Conservation (phyloP, 2,113 vertebrate genomes). For the Nothoprocta perdicaria region DNA sequence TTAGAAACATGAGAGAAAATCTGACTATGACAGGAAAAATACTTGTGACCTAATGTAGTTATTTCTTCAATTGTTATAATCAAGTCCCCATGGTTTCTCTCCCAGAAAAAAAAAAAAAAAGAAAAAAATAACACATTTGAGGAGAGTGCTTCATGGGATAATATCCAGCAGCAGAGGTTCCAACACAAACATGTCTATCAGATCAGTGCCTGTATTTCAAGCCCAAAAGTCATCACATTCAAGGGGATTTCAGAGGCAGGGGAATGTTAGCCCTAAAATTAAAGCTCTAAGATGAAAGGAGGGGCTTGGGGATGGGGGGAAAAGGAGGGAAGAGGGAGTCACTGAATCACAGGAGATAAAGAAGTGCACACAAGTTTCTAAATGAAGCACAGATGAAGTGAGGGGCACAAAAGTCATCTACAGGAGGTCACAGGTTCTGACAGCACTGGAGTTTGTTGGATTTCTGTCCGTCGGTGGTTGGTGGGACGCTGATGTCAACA, state of each 20-base stretch:
- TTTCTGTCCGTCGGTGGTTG: conserved; percentile 93
- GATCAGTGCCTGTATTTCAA: conserved; percentile 63
- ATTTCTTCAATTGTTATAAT: conserved; percentile 33
- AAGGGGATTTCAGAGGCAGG: conserved; percentile 44
- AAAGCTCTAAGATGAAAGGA: conserved; percentile 59
- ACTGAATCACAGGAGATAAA: conserved; percentile 68
- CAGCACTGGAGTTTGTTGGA: conserved; percentile 95
- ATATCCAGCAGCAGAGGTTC: conserved; percentile 61
- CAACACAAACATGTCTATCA: conserved; percentile 52
- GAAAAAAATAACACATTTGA: background rate
- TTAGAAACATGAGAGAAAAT: conserved; percentile 33
- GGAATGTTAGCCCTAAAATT: conserved; percentile 77
- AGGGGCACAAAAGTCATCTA: conserved; percentile 48
- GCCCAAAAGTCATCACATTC: conserved; percentile 58
- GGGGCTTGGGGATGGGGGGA: conserved; percentile 25
- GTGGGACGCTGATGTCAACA: conserved; percentile 96
- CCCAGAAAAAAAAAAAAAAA: background rate
- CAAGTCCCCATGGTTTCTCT: conserved; percentile 14
- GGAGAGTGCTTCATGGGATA: conserved; percentile 38
- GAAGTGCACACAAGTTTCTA: conserved; percentile 77
- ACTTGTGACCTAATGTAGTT: conserved; percentile 32
- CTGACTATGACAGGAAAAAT: conserved; percentile 2
- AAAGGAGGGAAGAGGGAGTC: conserved; percentile 55
- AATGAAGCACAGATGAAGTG: conserved; percentile 74
- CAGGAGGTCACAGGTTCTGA: conserved; percentile 90